Base-by-base conservation (phyloP, 2,888 invertebrate species). In the Ommatoiulus sabulosus region DNA sequence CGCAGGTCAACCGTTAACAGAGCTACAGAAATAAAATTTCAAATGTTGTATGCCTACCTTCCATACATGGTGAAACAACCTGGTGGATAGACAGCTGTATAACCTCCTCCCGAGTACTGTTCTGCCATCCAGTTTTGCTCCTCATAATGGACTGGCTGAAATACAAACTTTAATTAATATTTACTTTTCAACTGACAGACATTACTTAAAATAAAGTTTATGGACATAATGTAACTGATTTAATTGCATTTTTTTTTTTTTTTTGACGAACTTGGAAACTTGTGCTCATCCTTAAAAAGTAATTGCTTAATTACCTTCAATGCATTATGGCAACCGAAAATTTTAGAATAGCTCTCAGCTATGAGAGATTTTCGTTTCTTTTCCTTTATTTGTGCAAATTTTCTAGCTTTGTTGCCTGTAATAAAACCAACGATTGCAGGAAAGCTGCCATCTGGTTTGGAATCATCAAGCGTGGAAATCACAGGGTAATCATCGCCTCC, bases 61-160 rank as follows among this genome's bases (percentile, higher is more conserved):
- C 92, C 92, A 90, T 91, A 92, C 17, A 90, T 90, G 17, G 92
- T 92, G n/a, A 92, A 90, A 57, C 91, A 91, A 2, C 92, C 92
- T 15, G 92, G 92, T 0, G 92, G 92, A 90, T 91, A 91, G 90
- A 91, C 91, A 43, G 90, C 90, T 2, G 92, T 91, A 89, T 92
- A 92, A 88, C 92, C 92, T 12, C 92, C 92, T 7, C 92, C 92
- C 1, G 92, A 91, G 90, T 92, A 92, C 88, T 91, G 91, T 88
- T 92, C 92, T 10, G 90, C 91, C 88, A 91, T 90, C 92, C 92
- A 92, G 90, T 92, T 91, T 88, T 91, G 90, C 89, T 92, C 92
- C 89, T 92, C 92, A 89, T 92, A 92, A 90, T 91, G 90, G 0
- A 91, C 88, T 0, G 91, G 91, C 92, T 92, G 24, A 12, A 90